Percentiles rank a stretch among this genome's conserved stretches.
phyloP scores from a whole-genome alignment of 1,140 invertebrate genomes.

The Drosophila pruinosa region DNA sequence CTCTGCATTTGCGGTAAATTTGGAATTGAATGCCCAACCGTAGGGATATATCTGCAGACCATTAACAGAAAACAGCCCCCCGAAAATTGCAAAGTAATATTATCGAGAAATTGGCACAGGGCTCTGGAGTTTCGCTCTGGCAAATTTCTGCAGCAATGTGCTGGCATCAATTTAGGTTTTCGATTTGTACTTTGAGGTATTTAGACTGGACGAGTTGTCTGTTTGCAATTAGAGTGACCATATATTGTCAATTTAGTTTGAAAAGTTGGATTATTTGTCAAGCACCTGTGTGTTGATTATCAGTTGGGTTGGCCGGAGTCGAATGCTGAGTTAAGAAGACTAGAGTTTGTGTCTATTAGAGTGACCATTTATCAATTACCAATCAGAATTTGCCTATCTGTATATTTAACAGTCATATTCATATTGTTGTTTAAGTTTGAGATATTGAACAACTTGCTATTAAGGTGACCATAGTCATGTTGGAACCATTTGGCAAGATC shows the following conservation, averaged over 20 bases:
- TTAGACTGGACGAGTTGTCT: neutral
- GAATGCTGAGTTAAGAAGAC: no score
- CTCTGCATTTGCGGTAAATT: slow-evolving; percentile 16
- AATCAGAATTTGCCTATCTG: no score
- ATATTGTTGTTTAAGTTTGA: neutral
- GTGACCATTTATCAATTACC: no score
- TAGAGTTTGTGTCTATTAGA: no score
- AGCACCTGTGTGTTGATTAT: no score
- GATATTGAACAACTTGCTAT: no score
- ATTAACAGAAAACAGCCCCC: neutral
- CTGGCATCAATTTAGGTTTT: neutral
- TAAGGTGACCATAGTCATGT: no score
- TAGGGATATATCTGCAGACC: slow-evolving; percentile 1
- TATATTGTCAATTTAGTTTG: neutral
- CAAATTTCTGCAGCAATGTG: neutral
- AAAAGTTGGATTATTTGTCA: neutral
- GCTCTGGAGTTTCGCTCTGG: neutral
- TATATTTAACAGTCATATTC: no score
- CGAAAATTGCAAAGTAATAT: slow-evolving; percentile 6
- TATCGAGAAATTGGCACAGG: slow-evolving; percentile 13
- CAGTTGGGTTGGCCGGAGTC: no score
- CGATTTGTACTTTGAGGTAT: neutral
- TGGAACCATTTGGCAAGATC: no score
- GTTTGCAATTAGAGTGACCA: neutral
- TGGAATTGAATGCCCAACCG: slow-evolving; percentile 9